phyloP scores from a whole-genome alignment of 2,888 invertebrate species.

The Ormyrus rosae region DNA sequence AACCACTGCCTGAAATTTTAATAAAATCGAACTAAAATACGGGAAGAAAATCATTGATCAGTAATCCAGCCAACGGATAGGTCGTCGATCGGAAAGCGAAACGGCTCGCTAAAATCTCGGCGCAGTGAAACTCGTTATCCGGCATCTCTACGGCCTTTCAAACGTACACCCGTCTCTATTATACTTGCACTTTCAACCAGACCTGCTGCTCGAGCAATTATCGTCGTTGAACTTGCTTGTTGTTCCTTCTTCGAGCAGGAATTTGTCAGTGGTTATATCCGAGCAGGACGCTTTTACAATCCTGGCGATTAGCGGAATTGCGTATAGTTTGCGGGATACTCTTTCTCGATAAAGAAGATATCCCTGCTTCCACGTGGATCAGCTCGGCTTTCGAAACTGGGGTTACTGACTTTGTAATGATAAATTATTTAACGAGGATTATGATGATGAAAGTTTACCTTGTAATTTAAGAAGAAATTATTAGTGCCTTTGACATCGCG shows the following conservation, averaged over 20 bases:
- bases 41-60: not conserved
- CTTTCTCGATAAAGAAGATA: too few relatives aligned
- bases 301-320: too few relatives aligned
- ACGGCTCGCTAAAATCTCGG: slow-evolving; percentile 54
- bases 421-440: not conserved
- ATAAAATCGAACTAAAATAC: not conserved
- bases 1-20: too few relatives aligned
- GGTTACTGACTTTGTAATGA: slow-evolving; percentile 11
- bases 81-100: slow-evolving; percentile 54
- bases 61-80: not conserved
- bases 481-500: too few relatives aligned
- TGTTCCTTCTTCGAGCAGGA: not conserved
- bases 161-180: not conserved
- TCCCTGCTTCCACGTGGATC: not conserved
- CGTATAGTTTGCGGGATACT: not conserved
- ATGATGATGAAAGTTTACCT: too few relatives aligned
- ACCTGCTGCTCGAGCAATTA: not conserved
- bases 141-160: slow-evolving; percentile 16
- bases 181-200: slow-evolving; percentile 8
- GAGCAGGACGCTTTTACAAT: too few relatives aligned
- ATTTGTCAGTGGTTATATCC: not conserved
- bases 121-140: slow-evolving; percentile 44
- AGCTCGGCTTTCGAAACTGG: not conserved
- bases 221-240: not conserved
- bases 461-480: too few relatives aligned